Evolutionary conservation across 1,140 invertebrate species (phyloP).

Genomic region (Trinorchestia longiramus): DNA sequence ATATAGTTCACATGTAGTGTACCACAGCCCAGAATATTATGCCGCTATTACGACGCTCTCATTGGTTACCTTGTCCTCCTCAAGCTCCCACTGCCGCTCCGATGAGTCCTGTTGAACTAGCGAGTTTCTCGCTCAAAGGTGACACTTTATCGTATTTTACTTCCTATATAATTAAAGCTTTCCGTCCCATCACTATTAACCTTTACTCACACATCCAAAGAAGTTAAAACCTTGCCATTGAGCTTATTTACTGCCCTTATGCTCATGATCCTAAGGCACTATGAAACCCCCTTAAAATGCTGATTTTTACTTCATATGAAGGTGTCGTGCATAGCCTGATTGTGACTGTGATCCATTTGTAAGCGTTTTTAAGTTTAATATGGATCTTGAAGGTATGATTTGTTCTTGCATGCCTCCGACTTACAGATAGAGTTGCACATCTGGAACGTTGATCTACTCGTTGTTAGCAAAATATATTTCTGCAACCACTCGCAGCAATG

Average conservation of each 20-base stretch:
- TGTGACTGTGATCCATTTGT: neutral
- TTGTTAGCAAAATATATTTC: neutral
- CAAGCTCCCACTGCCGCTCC: slow-evolving; percentile 59
- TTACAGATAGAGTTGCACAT: neutral
- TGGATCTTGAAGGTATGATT: neutral
- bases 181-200: neutral
- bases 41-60: neutral
- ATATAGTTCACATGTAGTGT: neutral
- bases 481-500: neutral
- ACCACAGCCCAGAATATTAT: neutral
- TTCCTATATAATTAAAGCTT: neutral
- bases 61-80: slow-evolving; percentile 13
- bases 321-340: neutral
- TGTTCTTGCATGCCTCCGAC: neutral
- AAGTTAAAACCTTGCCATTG: neutral
- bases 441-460: neutral
- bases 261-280: neutral
- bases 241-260: neutral
- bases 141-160: slow-evolving; percentile 46
- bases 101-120: slow-evolving; percentile 21
- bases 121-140: slow-evolving; percentile 50
- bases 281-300: neutral
- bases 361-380: neutral
- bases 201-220: neutral
- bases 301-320: neutral